phyloP scores from a whole-genome alignment of 1,140 invertebrate species.

The Philopotamus ludificatus region DNA sequence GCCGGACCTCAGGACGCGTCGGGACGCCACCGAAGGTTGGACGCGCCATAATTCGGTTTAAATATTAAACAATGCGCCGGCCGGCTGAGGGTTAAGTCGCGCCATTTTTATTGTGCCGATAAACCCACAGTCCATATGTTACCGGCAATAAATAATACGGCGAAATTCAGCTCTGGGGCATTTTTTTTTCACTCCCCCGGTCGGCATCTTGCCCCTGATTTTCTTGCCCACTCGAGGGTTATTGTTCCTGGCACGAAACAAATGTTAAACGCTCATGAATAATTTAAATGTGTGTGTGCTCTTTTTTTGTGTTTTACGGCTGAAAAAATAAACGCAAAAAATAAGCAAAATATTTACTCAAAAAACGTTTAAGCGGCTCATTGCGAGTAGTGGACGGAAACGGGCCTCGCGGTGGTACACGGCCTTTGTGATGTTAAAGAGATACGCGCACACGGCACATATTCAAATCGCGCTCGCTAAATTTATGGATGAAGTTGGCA shows the following conservation, averaged over 20 bases:
- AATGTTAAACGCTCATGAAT: constrained; percentile 29
- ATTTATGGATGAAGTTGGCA: too few species aligned
- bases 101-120: constrained; percentile 23
- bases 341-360: not conserved
- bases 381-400: too few species aligned
- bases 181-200: constrained; percentile 5
- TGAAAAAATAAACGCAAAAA: too few species aligned
- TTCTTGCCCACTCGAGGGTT: constrained; percentile 21
- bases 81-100: constrained; percentile 3
- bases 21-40: not conserved
- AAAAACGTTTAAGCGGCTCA: not conserved
- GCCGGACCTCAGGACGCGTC: not conserved
- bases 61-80: not conserved
- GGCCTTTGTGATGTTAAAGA: too few species aligned
- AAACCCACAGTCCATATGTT: constrained; percentile 25
- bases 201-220: not conserved
- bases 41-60: constrained; percentile 3
- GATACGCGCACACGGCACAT: too few species aligned
- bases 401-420: too few species aligned
- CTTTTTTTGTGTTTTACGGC: too few species aligned
- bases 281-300: constrained; percentile 9
- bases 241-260: constrained; percentile 22
- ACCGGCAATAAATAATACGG: constrained; percentile 24
- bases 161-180: constrained; percentile 3
- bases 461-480: too few species aligned